A percentile compares a stretch with the other conserved stretches of the same genome.
Conservation (phyloP, 2,797 vertebrate species). For the Telmatherina bonti region DNA sequence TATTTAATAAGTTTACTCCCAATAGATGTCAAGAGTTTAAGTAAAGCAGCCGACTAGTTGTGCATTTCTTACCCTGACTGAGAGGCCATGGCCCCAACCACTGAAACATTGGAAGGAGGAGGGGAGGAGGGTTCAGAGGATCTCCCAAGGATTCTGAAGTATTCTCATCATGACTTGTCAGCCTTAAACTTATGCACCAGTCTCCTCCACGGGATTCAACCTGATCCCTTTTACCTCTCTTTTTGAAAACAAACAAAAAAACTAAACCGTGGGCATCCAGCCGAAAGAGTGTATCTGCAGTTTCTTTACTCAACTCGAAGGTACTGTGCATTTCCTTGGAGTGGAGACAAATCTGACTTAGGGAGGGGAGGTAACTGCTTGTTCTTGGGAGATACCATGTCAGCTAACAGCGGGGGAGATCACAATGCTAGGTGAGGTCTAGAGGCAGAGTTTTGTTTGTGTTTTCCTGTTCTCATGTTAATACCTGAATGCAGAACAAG, state of each 20-base stretch:
- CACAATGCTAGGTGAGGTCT: slow-evolving; percentile 38
- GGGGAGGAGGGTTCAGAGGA: slow-evolving; percentile 74
- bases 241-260: neutral
- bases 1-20: slow-evolving; percentile 16
- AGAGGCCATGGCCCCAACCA: slow-evolving; percentile 86
- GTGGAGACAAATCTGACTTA: slow-evolving; percentile 84
- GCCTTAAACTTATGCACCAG: slow-evolving; percentile 40
- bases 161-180: slow-evolving; percentile 66
- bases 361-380: slow-evolving; percentile 82
- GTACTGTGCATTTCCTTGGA: slow-evolving; percentile 82
- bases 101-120: slow-evolving; percentile 85
- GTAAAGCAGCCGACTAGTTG: slow-evolving; percentile 64
- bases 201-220: slow-evolving; percentile 42
- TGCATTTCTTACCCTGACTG: slow-evolving; percentile 86
- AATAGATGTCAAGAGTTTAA: slow-evolving; percentile 36
- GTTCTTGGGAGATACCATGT: slow-evolving; percentile 79
- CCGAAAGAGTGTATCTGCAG: slow-evolving; percentile 52
- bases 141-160: slow-evolving; percentile 76
- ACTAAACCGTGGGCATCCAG: slow-evolving; percentile 35
- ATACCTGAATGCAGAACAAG: slow-evolving; percentile 32
- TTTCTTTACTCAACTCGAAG: slow-evolving; percentile 72
- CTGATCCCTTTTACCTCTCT: slow-evolving; percentile 5
- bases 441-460: slow-evolving; percentile 42
- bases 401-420: slow-evolving; percentile 52
- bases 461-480: slow-evolving; percentile 35